These are phyloP conservation scores for Phylloscopus trochiloides DNA, from an alignment of 2,113 vertebrate species.

Conservation along the genomic window DNA sequence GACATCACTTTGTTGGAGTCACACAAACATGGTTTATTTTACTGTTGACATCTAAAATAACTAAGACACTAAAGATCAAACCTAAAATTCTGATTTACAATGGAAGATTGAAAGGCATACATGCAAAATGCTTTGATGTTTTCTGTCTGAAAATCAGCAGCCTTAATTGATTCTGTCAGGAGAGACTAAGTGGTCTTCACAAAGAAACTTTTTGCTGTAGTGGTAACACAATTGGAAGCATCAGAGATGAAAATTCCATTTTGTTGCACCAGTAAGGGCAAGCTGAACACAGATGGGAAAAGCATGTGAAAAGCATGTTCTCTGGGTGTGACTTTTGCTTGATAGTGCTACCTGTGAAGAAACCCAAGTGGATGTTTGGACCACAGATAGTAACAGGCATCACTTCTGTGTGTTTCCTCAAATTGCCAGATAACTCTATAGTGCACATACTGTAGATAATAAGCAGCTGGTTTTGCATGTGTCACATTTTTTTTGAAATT, in stretches of 20 bases:
- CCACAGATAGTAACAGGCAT: fast-evolving
- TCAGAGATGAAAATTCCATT: not conserved
- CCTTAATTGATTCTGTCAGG: not conserved
- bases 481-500: not conserved
- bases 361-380: not conserved
- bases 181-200: not conserved
- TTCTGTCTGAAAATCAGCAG: not conserved
- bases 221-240: not conserved
- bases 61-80: not conserved
- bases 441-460: not conserved
- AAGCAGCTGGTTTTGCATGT: not conserved
- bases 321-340: not conserved
- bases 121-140: not conserved
- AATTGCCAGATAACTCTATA: not conserved
- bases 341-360: not conserved
- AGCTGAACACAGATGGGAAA: not conserved
- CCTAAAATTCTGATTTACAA: not conserved
- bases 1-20: not conserved
- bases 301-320: not conserved
- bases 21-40: not conserved
- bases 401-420: not conserved
- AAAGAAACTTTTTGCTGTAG: not conserved
- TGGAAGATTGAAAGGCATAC: not conserved
- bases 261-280: not conserved
- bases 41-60: not conserved